Percentiles rank a stretch among this genome's conserved stretches.
phyloP scores from a whole-genome alignment of 2,797 vertebrate genomes.

The Myioborus miniatus region DNA sequence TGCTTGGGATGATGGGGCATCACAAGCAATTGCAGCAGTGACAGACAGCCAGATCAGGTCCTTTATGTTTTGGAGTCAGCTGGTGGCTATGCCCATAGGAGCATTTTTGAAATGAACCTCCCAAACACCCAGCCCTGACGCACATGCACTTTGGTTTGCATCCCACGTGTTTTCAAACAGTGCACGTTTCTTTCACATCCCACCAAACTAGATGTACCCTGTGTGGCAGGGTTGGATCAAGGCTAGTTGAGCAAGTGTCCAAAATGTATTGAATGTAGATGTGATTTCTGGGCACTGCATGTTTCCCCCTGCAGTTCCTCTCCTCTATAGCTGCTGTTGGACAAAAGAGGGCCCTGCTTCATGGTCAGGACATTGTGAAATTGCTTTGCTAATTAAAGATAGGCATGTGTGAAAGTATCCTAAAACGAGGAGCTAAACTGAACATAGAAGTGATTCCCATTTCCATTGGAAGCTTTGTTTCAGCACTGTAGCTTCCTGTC shows the following conservation, averaged over 20 bases:
- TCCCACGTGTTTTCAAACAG: background rate
- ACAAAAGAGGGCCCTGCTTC: background rate
- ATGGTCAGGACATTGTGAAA: background rate
- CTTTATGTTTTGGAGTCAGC: background rate
- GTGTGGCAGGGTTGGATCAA: rapidly evolving
- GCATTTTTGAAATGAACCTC: background rate
- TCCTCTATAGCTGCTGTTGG: background rate
- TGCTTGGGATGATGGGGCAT: background rate
- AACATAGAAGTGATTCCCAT: background rate
- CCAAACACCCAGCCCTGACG: background rate
- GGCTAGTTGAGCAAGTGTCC: background rate
- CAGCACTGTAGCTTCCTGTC: background rate
- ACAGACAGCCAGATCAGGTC: background rate
- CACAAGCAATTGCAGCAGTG: background rate
- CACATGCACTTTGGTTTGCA: background rate
- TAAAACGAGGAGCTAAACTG: background rate
- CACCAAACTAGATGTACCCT: background rate
- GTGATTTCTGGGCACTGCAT: background rate
- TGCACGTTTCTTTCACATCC: background rate
- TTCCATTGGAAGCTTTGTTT: background rate
- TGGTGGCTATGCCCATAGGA: background rate
- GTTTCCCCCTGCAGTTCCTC: background rate
- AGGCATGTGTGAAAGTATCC: background rate
- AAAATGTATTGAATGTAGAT: background rate
- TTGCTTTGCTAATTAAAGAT: background rate